These are phyloP conservation scores for Drosophila kohkoa DNA, from an alignment of 1,140 invertebrate genomes.

Conservation along the genomic window DNA sequence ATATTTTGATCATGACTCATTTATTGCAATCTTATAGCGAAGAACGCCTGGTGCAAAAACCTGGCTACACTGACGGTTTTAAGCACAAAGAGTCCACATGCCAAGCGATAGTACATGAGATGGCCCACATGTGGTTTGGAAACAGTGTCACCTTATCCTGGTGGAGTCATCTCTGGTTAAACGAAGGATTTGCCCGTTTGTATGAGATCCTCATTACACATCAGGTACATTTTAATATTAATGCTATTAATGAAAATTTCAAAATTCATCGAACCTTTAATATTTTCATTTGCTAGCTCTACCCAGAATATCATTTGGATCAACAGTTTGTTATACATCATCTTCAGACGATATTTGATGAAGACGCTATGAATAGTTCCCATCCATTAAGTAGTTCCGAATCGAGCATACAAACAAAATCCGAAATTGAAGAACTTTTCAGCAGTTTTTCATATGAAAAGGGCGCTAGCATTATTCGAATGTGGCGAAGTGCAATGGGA, in stretches of 20 bases:
- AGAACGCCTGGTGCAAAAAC: conserved; percentile 49
- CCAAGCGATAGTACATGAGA: conserved; percentile 87
- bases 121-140: conserved; percentile 89
- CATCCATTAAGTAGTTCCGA: conserved; percentile 86
- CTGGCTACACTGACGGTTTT: conserved; percentile 67
- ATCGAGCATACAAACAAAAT: conserved; percentile 81
- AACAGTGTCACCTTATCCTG: conserved; percentile 89
- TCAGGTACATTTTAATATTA: conserved; percentile 11
- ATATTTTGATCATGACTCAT: not conserved
- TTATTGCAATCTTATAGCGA: conserved; percentile 45
- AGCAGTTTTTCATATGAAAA: conserved; percentile 87
- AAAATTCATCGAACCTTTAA: not conserved
- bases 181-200: conserved; percentile 89
- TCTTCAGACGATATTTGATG: conserved; percentile 87
- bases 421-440: conserved; percentile 86
- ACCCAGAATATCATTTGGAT: conserved; percentile 85
- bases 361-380: conserved; percentile 87
- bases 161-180: conserved; percentile 90
- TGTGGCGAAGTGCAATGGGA: conserved; percentile 90
- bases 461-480: conserved; percentile 90
- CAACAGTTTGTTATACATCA: conserved; percentile 87
- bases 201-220: conserved; percentile 87
- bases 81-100: conserved; percentile 85
- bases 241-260: not conserved
- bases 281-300: conserved; percentile 45